A percentile compares a stretch with the other conserved stretches of the same genome.
These are phyloP conservation scores for Dermatophagoides farinae DNA, from an alignment of 1,140 invertebrate species.

Conservation along the genomic window DNA sequence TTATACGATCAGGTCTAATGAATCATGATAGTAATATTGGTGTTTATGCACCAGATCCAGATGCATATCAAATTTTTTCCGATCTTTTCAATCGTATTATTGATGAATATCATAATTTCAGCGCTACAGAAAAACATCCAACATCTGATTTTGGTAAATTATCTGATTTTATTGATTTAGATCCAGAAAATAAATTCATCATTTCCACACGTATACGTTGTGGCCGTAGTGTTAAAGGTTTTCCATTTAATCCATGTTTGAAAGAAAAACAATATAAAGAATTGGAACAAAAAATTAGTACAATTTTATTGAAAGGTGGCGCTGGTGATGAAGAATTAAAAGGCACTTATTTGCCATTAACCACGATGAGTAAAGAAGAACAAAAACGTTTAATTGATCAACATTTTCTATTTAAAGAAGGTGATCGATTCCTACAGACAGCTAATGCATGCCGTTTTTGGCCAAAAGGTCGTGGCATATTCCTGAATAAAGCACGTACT, in stretches of 20 bases:
- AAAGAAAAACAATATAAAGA: conserved; percentile 58
- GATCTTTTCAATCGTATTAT: conserved; percentile 88
- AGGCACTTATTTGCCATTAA: conserved; percentile 71
- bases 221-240: conserved; percentile 39
- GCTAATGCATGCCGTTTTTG: conserved; percentile 35
- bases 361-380: conserved; percentile 78
- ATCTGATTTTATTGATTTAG: conserved; percentile 62
- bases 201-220: conserved; percentile 86
- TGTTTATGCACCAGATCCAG: conserved; percentile 86
- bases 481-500: conserved; percentile 33
- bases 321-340: conserved; percentile 50
- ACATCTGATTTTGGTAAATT: conserved; percentile 79
- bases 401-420: conserved; percentile 95
- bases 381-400: conserved; percentile 88
- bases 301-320: conserved; percentile 38
- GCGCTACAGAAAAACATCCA: conserved; percentile 77
- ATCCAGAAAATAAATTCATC: conserved; percentile 61
- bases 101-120: conserved; percentile 89
- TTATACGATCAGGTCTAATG: conserved; percentile 73
- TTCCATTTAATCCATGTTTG: conserved; percentile 4
- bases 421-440: conserved; percentile 38
- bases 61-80: conserved; percentile 69
- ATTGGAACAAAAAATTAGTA: conserved; percentile 69
- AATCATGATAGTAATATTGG: conserved; percentile 60
- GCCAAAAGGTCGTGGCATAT: conserved; percentile 37